phyloP scores from a whole-genome alignment of 2,888 invertebrate genomes.

The Eupithecia abbreviata region DNA sequence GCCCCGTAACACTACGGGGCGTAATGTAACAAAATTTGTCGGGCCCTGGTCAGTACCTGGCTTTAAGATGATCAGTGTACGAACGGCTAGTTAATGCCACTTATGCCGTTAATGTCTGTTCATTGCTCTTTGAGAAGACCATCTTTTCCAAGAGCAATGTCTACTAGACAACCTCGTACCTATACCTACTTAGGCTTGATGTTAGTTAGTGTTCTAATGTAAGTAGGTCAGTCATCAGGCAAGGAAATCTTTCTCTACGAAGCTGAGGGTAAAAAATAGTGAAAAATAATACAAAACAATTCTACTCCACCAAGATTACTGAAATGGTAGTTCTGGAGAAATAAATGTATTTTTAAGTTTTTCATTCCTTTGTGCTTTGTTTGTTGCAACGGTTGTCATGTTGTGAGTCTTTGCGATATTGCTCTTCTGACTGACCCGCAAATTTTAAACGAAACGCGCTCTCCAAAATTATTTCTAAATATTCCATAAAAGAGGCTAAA shows the following conservation, averaged over 20 bases:
- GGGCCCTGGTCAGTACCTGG: too few relatives aligned
- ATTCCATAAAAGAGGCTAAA: neutral
- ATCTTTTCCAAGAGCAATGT: too few relatives aligned
- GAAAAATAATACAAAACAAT: neutral
- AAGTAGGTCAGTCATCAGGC: too few relatives aligned
- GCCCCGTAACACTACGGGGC: too few relatives aligned
- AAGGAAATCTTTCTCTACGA: neutral
- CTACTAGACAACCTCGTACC: too few relatives aligned
- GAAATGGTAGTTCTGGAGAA: neutral
- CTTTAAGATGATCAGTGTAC: too few relatives aligned
- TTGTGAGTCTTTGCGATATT: conserved; percentile 5
- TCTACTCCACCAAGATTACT: neutral
- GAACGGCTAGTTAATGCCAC: too few relatives aligned
- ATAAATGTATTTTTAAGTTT: neutral
- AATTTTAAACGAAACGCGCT: neutral
- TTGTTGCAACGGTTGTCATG: neutral
- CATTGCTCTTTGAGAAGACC: too few relatives aligned
- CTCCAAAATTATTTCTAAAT: neutral
- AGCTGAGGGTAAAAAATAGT: neutral
- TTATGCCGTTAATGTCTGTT: too few relatives aligned
- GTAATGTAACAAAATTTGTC: too few relatives aligned
- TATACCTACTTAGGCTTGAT: too few relatives aligned
- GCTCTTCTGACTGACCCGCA: neutral
- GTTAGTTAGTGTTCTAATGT: too few relatives aligned
- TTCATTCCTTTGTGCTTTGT: conserved; percentile 11